Percentiles rank a stretch among this genome's conserved stretches.
phyloP scores from a whole-genome alignment of 2,113 vertebrate species.

The Ciconia stormi region DNA sequence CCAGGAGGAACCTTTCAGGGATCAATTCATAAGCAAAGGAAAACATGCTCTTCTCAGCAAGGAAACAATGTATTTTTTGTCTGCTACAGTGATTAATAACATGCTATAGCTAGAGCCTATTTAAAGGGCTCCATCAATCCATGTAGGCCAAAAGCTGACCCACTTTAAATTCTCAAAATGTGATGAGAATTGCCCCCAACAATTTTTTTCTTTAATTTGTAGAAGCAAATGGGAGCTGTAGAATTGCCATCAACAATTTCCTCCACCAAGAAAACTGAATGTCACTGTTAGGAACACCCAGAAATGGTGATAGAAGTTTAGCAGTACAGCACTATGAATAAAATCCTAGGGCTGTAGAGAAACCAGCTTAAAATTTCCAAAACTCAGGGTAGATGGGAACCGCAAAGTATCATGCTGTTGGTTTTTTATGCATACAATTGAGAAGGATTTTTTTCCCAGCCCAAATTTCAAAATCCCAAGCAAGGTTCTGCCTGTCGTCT shows the following conservation, averaged over 20 bases:
- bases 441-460: background rate
- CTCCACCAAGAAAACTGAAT: background rate
- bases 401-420: background rate
- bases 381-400: background rate
- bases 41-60: slow-evolving; percentile 76
- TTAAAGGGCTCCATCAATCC: slow-evolving; percentile 62
- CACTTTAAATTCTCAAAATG: slow-evolving; percentile 33
- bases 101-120: background rate
- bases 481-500: background rate
- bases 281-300: background rate
- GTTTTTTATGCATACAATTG: background rate
- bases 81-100: slow-evolving; percentile 68
- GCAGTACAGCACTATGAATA: background rate
- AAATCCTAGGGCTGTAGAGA: background rate
- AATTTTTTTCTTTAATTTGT: background rate
- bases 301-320: background rate
- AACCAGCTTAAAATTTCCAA: background rate
- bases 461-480: background rate
- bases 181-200: background rate
- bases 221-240: background rate
- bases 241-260: background rate
- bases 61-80: slow-evolving; percentile 57
- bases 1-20: slow-evolving; percentile 44
- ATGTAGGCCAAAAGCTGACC: slow-evolving; percentile 42
- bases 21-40: slow-evolving; percentile 74